Percentiles rank a stretch among this genome's conserved stretches.
phyloP scores from a whole-genome alignment of 2,113 vertebrate species.

The Guaruba guarouba region DNA sequence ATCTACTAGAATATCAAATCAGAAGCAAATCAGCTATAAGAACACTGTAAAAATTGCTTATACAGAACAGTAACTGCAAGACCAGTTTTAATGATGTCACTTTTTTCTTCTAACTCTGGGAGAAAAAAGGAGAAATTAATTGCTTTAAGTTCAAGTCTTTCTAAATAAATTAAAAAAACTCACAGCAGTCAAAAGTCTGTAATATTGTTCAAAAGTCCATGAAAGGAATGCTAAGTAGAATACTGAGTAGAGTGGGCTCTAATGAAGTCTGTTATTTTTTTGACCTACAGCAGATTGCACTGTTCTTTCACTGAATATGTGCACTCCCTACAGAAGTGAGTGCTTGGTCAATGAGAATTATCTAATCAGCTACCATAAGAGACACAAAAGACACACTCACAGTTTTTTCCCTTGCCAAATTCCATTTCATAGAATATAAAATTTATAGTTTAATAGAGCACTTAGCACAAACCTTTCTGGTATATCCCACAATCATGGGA shows the following conservation, averaged over 20 bases:
- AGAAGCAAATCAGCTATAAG: not conserved
- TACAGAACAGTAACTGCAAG: not conserved
- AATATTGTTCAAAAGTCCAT: not conserved
- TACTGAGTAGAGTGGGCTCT: not conserved
- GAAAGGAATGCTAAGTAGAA: not conserved
- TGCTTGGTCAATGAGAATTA: not conserved
- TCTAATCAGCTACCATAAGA: not conserved
- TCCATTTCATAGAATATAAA: not conserved
- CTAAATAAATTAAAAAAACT: not conserved
- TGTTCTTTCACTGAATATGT: not conserved
- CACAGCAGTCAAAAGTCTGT: not conserved
- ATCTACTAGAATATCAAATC: not conserved
- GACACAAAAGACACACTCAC: not conserved
- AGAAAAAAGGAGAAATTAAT: not conserved
- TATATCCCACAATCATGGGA: not conserved
- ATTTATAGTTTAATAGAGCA: not conserved
- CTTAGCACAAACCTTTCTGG: not conserved
- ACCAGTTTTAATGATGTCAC: not conserved
- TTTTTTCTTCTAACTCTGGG: not conserved
- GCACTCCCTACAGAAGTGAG: not conserved
- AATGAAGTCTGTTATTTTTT: conserved; percentile 1
- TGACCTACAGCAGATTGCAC: not conserved
- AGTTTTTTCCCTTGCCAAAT: not conserved
- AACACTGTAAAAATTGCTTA: not conserved
- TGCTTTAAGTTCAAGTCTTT: not conserved